A percentile compares a stretch with the other conserved stretches of the same genome.
phyloP scores from a whole-genome alignment of 2,888 invertebrate species.

The Perizoma flavofasciatum region DNA sequence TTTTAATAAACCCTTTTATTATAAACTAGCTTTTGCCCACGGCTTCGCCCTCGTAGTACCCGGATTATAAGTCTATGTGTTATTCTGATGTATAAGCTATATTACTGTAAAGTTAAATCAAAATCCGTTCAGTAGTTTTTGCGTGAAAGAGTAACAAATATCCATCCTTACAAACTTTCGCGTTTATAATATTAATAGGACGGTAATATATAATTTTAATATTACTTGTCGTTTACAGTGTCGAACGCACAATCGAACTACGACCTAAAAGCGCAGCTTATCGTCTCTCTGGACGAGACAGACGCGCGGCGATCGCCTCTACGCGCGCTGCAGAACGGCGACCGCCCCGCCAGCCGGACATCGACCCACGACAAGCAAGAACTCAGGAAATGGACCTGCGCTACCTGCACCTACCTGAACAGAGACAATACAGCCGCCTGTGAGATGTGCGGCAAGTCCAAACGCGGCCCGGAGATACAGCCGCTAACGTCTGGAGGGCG shows the following conservation, averaged over 20 bases:
- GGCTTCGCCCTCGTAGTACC: too few species aligned
- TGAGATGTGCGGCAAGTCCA: slow-evolving; percentile 90
- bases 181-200: too few species aligned
- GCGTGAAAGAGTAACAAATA: too few species aligned
- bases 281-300: slow-evolving; percentile 73
- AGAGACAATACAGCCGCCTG: slow-evolving; percentile 82
- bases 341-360: slow-evolving; percentile 45
- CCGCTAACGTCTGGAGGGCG: slow-evolving; percentile 89
- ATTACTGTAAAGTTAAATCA: too few species aligned
- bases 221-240: slow-evolving; percentile 30
- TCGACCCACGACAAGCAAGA: slow-evolving; percentile 33
- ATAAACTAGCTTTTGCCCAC: too few species aligned
- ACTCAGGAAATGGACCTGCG: slow-evolving; percentile 86
- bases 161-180: too few species aligned
- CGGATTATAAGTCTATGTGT: too few species aligned
- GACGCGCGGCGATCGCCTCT: slow-evolving; percentile 57
- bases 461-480: slow-evolving; percentile 83
- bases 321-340: slow-evolving; percentile 49
- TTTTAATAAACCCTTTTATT: too few species aligned
- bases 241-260: slow-evolving; percentile 54
- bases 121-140: too few species aligned
- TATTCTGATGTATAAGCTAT: too few species aligned
- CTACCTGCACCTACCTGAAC: slow-evolving; percentile 89
- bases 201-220: too few species aligned
- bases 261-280: slow-evolving; percentile 72